Base-by-base conservation (phyloP, 2,113 vertebrate species). In the Erinaceus europaeus region DNA sequence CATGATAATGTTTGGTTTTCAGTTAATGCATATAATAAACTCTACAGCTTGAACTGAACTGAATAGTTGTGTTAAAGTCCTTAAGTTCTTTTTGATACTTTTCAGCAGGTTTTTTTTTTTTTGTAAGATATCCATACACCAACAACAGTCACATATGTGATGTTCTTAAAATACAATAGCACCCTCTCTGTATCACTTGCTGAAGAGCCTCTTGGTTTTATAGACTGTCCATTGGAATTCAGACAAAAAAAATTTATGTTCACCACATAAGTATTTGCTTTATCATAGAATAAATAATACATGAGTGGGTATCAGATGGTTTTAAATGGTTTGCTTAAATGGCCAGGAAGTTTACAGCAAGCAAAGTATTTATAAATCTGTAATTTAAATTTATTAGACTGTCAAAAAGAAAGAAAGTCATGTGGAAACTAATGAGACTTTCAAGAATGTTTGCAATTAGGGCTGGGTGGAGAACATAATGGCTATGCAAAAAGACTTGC, bases 61-160 rank as follows among this genome's bases (percentile, higher is more conserved):
- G n/a, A n/a, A n/a, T n/a, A n/a, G n/a, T n/a, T n/a, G n/a, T n/a
- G n/a, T n/a, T n/a, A n/a, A n/a, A n/a, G n/a, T n/a, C n/a, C n/a
- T n/a, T n/a, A n/a, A n/a, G n/a, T n/a, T n/a, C n/a, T n/a, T n/a
- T 38, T 64, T 52, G 29, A 36, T 42, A 61, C 59, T 18, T 3
- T 4, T 7, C 15, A 32, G n/a, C n/a, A n/a, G n/a, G n/a, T n/a
- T n/a, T 7, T 23, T 3, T 23, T 29, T 14, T 52, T 42, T 3
- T 6, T 53, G 65, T 9, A 48, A 3, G 2, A 34, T 48, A 18
- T 5, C 0, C 29, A n/a, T 34, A 0, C 4, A 34, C 2, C 10
- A 72, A 61, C 15, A n/a, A 21, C 0, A 3, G 46, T 46, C 53
- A 32, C n/a, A n/a, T n/a, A n/a, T n/a, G n/a, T n/a, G n/a, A n/a